phyloP scores from a whole-genome alignment of 2,797 vertebrate species.

The Meriones psammophilus region DNA sequence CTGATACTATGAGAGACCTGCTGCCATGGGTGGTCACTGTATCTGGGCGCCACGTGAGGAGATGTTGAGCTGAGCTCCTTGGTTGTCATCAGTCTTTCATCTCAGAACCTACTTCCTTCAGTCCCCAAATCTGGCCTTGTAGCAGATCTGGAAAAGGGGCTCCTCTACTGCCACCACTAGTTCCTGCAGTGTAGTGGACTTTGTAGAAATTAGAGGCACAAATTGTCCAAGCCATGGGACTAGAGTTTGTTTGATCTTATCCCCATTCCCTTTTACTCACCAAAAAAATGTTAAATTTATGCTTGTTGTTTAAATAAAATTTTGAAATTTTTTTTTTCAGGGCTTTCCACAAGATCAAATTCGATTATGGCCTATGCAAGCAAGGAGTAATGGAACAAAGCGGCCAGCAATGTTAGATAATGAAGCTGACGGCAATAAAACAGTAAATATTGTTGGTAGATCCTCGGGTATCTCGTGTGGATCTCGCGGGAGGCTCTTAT shows the following conservation, averaged over 20 bases:
- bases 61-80: neutral
- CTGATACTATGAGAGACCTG: no score
- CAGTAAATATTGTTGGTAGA: conserved; percentile 88
- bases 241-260: neutral
- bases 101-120: neutral
- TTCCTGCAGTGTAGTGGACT: neutral
- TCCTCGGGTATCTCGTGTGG: conserved; percentile 22
- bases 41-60: neutral
- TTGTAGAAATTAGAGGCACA: no score
- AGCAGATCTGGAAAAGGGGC: neutral
- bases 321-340: conserved; percentile 85
- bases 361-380: conserved; percentile 99
- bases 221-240: neutral
- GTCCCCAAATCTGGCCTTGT: neutral
- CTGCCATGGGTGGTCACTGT: neutral
- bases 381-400: conserved; percentile 99
- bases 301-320: neutral
- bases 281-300: neutral
- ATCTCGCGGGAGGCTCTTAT: neutral
- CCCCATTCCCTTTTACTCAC: neutral
- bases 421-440: conserved; percentile 98
- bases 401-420: conserved; percentile 99
- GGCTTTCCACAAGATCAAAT: conserved; percentile 99
- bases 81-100: neutral
- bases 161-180: no score